These are phyloP conservation scores for Agonopterix arenella DNA, from an alignment of 2,888 invertebrate genomes.

Conservation along the genomic window DNA sequence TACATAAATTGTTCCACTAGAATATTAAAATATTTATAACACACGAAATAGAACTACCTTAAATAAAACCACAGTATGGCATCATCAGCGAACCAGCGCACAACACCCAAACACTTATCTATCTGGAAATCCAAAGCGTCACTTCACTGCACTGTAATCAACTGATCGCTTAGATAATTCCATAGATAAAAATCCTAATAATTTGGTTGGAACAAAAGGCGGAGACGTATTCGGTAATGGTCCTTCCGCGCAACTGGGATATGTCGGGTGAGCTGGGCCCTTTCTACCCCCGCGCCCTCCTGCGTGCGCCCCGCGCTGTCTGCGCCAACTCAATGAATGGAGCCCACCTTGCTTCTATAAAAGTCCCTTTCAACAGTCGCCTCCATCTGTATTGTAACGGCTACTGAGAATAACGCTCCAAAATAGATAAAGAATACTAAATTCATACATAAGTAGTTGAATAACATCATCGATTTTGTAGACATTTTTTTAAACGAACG, in stretches of 20 bases:
- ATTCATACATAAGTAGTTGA: conserved; percentile 23
- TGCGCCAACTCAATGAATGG: conserved; percentile 67
- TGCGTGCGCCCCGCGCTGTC: conserved; percentile 51
- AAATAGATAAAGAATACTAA: conserved; percentile 53
- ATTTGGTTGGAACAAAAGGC: no score
- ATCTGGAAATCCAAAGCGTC: neutral
- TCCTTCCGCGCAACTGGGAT: conserved; percentile 26
- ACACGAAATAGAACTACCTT: no score
- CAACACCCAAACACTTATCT: neutral
- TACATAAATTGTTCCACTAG: no score
- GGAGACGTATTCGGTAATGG: neutral
- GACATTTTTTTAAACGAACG: no score
- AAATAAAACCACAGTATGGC: no score
- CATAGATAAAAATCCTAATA: no score
- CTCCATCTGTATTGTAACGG: conserved; percentile 54
- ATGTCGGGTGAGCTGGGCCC: conserved; percentile 49
- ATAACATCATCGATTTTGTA: conserved; percentile 10
- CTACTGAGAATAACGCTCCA: conserved; percentile 50
- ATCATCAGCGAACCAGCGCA: neutral
- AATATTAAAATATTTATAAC: no score
- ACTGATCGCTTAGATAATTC: neutral
- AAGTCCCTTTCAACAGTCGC: conserved; percentile 45
- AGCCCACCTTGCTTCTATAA: conserved; percentile 39
- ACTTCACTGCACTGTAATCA: conserved; percentile 4
- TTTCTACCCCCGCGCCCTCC: conserved; percentile 17